Evolutionary conservation across 2,113 vertebrate genomes (phyloP), one percentile per base, ranked within the genome.

Genomic region (Pterocles gutturalis): DNA sequence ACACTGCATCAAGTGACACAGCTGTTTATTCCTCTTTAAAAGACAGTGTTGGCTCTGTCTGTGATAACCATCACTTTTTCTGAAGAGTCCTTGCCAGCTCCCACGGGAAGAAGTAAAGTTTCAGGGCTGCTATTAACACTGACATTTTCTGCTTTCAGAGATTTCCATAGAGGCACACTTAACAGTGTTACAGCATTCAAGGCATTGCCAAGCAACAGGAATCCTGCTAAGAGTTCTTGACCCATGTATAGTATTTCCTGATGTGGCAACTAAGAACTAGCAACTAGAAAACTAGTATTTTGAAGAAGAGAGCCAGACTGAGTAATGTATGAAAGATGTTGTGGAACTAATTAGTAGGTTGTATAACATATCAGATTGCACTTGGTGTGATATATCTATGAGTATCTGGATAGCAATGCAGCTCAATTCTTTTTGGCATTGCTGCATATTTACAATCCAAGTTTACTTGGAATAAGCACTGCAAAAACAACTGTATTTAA

Each of bases 401-500:
- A 86, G 72, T 64, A 49, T 87, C 72, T 84, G 81, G 53, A 91
- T 49, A 91, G 83, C 77, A 72, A 18, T 5, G 25, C 79, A 72
- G 45, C 65, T 93, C 77, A 87, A 13, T 45, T 61, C 36, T 57
- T 94, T 89, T 76, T 97, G 96, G 91, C 92, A 85, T 29, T 9
- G 6, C 58, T 92, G 49, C 7, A 0, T 97, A 70, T 97, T 97
- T 97, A 96, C 83, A 92, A 25, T 92, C 94, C 96, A 96, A 95
- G 73, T 96, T 92, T 87, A 49, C 57, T 91, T 91, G 83, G 86
- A 89, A 89, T 83, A 89, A 87, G 81, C 57, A 46, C 87, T 95
- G 61, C 86, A 97, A 90, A 90, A 95, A 96, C 83, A 96, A 83
- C 81, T 85, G 53, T 81, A 62, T 54, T 93, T 87, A 96, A 96